Evolutionary conservation across 1,140 invertebrate species (phyloP).

Genomic region (Pseudomyrmex pallidus): DNA sequence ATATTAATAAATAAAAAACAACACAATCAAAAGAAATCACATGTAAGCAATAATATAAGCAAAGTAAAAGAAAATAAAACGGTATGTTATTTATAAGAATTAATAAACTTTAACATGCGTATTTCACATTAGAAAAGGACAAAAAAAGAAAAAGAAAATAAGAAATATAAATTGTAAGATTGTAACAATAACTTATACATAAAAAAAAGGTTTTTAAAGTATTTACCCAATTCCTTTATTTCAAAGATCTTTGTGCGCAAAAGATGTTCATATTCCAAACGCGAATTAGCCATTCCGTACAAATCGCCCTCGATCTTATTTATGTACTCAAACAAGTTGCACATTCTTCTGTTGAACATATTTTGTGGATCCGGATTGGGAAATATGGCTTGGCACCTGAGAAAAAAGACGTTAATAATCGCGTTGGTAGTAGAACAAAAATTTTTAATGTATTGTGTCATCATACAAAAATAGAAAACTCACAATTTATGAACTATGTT

Average conservation of each 20-base stretch:
- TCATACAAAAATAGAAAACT: slow-evolving; percentile 78
- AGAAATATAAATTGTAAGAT: not conserved
- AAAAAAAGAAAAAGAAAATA: not conserved
- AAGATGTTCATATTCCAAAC: slow-evolving; percentile 99
- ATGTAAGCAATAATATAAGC: not conserved
- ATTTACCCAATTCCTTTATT: too few relatives aligned
- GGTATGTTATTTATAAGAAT: too few relatives aligned
- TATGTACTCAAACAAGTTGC: slow-evolving; percentile 98
- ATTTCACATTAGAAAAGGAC: not conserved
- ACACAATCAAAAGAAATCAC: not conserved
- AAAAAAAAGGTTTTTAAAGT: not conserved
- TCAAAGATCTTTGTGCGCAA: slow-evolving; percentile 99
- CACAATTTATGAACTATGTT: slow-evolving; percentile 99
- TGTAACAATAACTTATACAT: too few relatives aligned
- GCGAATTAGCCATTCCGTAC: slow-evolving; percentile 99
- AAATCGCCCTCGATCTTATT: slow-evolving; percentile 99
- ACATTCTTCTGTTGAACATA: slow-evolving; percentile 97
- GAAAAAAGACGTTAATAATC: slow-evolving; percentile 63
- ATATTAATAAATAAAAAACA: not conserved
- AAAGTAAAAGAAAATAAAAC: too few relatives aligned
- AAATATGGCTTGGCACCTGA: slow-evolving; percentile 98
- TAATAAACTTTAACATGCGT: not conserved
- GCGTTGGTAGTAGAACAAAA: slow-evolving; percentile 44
- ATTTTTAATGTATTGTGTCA: not conserved
- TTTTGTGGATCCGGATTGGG: slow-evolving; percentile 97